phyloP scores from a whole-genome alignment of 2,113 vertebrate genomes.

The Hemicordylus capensis region DNA sequence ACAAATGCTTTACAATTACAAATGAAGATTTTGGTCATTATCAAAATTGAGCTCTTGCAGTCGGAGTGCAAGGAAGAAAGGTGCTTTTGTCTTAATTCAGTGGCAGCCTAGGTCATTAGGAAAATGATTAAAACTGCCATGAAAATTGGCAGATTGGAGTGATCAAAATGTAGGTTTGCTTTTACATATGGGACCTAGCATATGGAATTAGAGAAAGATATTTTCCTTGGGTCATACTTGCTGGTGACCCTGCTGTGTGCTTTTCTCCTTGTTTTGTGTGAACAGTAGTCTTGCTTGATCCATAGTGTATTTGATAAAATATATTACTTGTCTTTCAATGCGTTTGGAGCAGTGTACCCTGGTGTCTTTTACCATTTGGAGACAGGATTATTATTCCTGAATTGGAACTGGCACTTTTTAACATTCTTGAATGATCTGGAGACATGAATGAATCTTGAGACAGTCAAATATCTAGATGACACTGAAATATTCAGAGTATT shows the following conservation, averaged over 20 bases:
- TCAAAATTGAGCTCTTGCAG: neutral
- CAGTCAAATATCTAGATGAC: slow-evolving; percentile 3
- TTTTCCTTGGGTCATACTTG: neutral
- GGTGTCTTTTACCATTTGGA: neutral
- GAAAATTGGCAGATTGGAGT: neutral
- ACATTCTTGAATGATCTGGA: neutral
- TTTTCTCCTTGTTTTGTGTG: neutral
- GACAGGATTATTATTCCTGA: neutral
- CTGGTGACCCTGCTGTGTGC: neutral
- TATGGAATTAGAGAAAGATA: no score
- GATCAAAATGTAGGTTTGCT: neutral
- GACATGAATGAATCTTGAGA: neutral
- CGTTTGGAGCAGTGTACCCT: neutral
- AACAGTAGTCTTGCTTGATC: neutral
- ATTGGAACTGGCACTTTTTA: neutral
- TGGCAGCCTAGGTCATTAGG: neutral
- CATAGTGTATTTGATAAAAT: neutral
- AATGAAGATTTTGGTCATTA: slow-evolving; percentile 20
- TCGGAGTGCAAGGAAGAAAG: slow-evolving; percentile 2
- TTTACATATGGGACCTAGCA: neutral
- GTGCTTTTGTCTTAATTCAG: slow-evolving; percentile 6
- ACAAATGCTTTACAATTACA: slow-evolving; percentile 15
- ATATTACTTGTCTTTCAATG: neutral
- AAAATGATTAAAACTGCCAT: slow-evolving; percentile 20
- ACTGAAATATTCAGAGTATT: neutral